Base-by-base conservation (phyloP, 2,797 vertebrate species). In the Cossypha niveicapilla region DNA sequence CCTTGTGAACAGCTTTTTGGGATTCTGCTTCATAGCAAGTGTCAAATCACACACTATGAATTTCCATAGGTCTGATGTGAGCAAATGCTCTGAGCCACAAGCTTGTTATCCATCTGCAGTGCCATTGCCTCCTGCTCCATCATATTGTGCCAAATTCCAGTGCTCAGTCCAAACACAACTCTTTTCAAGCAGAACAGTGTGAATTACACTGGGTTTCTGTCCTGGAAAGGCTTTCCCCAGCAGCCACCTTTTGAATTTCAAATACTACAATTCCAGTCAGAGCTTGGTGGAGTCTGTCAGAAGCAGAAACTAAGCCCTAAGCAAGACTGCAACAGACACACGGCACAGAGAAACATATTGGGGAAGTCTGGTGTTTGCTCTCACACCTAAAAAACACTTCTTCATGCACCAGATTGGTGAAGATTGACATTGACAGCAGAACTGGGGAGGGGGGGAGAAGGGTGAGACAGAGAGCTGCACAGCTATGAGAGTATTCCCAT, bases 321-420 rank as follows among this genome's bases (percentile, higher is more conserved):
- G 47, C 13, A 61, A 48, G 24, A 47, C 34, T 61, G 70, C 39
- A 85, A 71, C 86, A 95, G 92, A 93, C 76, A 76, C 51, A 44
- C 4, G 3, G 51, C 27, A 2, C 18, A 10, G 57, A 60, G 71
- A 82, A 92, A 94, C 91, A 92, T 95, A 91, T 73, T 93, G 92
- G 44, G 47, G 53, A 70, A 91, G 91, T 96, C 95, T 96, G 84
- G 71, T 94, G 95, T 96, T 96, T 96, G 86, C 81, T 87, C 84
- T 96, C 93, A 74, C 96, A 93, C 91, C 71, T 85, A 92, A 54
- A 86, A 94, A 95, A 96, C 75, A 89, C 71, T 96, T 92, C 70
- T 57, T 83, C 42, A 3, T 76, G 71, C 48, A 92, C 75, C 92
- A 96, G 92, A 92, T 79, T 95, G 92, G 77, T 19, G 60, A 87